Evolutionary conservation across 2,797 vertebrate species (phyloP).

Genomic region (Hemibagrus guttatus): DNA sequence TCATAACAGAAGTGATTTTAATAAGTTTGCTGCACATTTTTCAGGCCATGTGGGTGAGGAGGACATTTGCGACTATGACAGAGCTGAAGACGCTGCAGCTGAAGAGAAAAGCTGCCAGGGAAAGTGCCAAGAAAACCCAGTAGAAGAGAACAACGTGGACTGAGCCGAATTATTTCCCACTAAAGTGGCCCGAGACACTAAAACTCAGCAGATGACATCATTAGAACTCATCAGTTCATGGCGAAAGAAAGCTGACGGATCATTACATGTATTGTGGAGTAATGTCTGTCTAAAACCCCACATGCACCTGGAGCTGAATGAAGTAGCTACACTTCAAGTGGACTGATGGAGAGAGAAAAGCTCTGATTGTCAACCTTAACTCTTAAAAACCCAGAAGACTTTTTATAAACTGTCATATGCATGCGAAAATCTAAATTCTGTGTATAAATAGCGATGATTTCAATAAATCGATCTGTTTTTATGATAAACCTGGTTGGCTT

Average conservation of each 20-base stretch:
- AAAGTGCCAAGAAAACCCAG: slow-evolving; percentile 74
- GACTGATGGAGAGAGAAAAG: background rate
- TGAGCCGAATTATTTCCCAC: background rate
- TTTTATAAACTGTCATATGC: background rate
- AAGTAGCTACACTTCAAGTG: too few relatives aligned
- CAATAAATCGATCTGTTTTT: slow-evolving; percentile 26
- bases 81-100: slow-evolving; percentile 86
- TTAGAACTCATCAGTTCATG: background rate
- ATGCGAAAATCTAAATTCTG: background rate
- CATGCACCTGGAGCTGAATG: background rate
- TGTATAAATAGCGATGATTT: slow-evolving; percentile 18
- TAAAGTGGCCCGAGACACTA: background rate
- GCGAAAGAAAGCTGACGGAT: background rate
- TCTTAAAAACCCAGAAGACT: background rate
- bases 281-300: background rate
- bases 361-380: background rate
- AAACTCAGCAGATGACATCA: background rate
- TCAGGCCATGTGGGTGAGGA: slow-evolving; percentile 88
- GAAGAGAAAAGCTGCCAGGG: slow-evolving; percentile 75
- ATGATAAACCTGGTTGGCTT: background rate
- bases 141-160: slow-evolving; percentile 29
- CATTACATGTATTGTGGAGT: background rate
- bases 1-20: background rate
- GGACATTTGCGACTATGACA: slow-evolving; percentile 87
- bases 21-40: slow-evolving; percentile 30